phyloP scores from a whole-genome alignment of 2,888 invertebrate genomes.

The Diarsia mendica region DNA sequence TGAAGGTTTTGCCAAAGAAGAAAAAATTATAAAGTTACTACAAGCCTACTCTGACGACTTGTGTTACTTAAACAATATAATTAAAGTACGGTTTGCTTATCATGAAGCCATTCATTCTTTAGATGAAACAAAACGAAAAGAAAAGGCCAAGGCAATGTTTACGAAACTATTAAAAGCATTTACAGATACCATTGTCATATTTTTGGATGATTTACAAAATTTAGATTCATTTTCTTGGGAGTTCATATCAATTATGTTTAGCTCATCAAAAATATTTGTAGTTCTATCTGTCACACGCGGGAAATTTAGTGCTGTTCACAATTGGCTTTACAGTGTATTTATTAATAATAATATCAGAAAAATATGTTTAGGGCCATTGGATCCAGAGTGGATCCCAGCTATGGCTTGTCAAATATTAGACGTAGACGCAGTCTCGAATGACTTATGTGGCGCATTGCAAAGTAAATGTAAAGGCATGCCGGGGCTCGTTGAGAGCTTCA shows the following conservation, averaged over 20 bases:
- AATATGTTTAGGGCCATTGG: conserved; percentile 83
- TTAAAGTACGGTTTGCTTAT: conserved; percentile 89
- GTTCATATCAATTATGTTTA: conserved; percentile 80
- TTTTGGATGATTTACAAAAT: conserved; percentile 88
- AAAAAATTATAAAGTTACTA: conserved; percentile 80
- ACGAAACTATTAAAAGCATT: conserved; percentile 79
- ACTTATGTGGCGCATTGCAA: conserved; percentile 86
- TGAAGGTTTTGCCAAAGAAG: conserved; percentile 83
- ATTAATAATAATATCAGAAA: conserved; percentile 82
- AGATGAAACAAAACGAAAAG: conserved; percentile 79
- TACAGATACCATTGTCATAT: conserved; percentile 77
- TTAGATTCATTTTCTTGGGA: conserved; percentile 87
- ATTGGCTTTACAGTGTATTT: conserved; percentile 85
- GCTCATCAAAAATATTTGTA: conserved; percentile 78
- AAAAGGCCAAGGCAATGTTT: conserved; percentile 83
- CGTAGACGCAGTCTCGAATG: conserved; percentile 89
- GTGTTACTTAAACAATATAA: conserved; percentile 89
- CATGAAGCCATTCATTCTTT: conserved; percentile 81
- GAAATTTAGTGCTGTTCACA: conserved; percentile 80
- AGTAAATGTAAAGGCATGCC: conserved; percentile 88
- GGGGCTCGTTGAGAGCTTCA: conserved; percentile 88
- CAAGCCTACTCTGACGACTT: conserved; percentile 82
- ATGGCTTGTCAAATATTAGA: conserved; percentile 91
- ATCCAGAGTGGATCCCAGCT: conserved; percentile 81
- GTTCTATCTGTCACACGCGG: conserved; percentile 81